phyloP scores from a whole-genome alignment of 2,888 invertebrate species.

The Cataglyphis altisquamis region DNA sequence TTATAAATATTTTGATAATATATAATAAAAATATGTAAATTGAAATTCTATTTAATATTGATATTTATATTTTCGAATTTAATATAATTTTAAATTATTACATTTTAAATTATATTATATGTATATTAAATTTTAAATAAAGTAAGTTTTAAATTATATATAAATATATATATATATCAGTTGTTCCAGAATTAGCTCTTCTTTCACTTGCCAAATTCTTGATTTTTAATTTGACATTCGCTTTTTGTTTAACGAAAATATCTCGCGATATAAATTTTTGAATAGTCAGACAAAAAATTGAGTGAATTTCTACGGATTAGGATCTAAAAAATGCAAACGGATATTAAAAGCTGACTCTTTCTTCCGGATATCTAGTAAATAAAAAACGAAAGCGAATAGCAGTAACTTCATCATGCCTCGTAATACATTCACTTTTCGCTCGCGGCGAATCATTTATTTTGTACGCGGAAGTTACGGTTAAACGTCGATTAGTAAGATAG shows the following conservation, averaged over 20 bases:
- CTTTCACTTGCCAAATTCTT: neutral
- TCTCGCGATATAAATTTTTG: neutral
- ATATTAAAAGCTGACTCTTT: neutral
- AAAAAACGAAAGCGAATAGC: constrained; percentile 22
- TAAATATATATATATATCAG: neutral
- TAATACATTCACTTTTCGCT: constrained; percentile 46
- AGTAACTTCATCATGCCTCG: constrained; percentile 6
- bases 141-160: neutral
- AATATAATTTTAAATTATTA: neutral
- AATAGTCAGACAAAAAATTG: neutral
- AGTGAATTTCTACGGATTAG: neutral
- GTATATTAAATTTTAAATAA: neutral
- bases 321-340: neutral
- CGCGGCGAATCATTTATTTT: constrained; percentile 18
- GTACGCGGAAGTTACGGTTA: constrained; percentile 10
- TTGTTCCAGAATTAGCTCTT: neutral
- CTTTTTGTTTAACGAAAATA: neutral
- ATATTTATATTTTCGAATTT: neutral
- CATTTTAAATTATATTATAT: too few species aligned
- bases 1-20: neutral
- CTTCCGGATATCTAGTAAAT: constrained; percentile 14
- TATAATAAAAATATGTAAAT: neutral
- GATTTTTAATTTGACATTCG: neutral
- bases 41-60: neutral
- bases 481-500: constrained; percentile 34